Evolutionary conservation across 2,113 vertebrate species (phyloP), one percentile per base, ranked within the genome.

Genomic region (Platanista minor): DNA sequence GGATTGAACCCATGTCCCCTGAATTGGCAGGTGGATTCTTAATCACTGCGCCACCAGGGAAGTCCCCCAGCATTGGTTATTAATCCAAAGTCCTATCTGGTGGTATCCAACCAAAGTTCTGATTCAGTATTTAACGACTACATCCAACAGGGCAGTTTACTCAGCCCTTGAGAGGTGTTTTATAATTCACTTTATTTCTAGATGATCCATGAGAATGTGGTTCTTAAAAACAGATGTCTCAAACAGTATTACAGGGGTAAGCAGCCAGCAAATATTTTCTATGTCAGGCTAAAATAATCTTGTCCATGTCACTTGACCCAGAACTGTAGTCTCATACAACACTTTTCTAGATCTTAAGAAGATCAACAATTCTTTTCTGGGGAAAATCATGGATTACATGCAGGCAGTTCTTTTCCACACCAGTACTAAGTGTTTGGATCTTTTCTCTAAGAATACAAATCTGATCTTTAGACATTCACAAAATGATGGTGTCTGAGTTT

Each of bases 191-290:
- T 78, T 88, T 91, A 77, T 25, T 2, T 1, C 27, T 92, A 84
- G 54, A 84, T 77, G 83, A 88, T 57, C 29, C 52, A 78, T 13
- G 31, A 67, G 33, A n/a, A 49, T 71, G 6, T 94, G 46, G 41
- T 71, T 94, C 54, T 92, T 57, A 77, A 92, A 96, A 88, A 12
- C 57, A 94, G 31, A 81, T 46, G 41, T 95, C 72, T 90, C 57
- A 81, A 66, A 85, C 15, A 54, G 90, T 49, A n/a, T 67, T 21
- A 25, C 5, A 25, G 13, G 8, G 33, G 46, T 39, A 72, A 64
- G 52, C 61, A 46, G n/a, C 11, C 71, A 89, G 59, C 11, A 92
- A 64, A 41, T 43, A 14, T 36, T 61, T 95, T 67, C 66, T 86
- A 7, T 43, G 20, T 80, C 66, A 61, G 57, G 66, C 59, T 81